Evolutionary conservation across 2,888 invertebrate species (phyloP).

Genomic region (Periphyllus acericola): DNA sequence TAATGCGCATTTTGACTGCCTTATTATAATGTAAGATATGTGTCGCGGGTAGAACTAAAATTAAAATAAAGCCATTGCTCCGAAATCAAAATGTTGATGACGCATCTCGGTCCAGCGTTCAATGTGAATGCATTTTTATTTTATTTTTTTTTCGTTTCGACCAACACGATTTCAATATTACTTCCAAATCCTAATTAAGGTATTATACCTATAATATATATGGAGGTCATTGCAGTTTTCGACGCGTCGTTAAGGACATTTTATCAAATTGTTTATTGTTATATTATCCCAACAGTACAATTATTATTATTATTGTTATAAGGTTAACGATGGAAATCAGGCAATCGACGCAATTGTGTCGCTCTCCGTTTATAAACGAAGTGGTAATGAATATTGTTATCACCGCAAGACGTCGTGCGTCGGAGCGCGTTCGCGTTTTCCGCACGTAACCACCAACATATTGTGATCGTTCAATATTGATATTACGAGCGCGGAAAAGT

Average conservation of each 20-base stretch:
- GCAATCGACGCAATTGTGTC: background rate
- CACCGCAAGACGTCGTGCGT: too few species aligned
- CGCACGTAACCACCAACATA: too few species aligned
- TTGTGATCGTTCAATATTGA: too few species aligned
- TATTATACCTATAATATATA: too few species aligned
- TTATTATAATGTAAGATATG: too few species aligned
- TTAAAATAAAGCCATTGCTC: too few species aligned
- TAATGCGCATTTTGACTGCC: too few species aligned
- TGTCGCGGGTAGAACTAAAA: too few species aligned
- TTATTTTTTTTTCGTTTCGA: background rate
- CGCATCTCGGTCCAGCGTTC: background rate
- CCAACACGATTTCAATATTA: background rate
- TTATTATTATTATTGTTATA: background rate
- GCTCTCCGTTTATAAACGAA: background rate
- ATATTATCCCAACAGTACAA: background rate
- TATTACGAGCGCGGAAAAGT: too few species aligned
- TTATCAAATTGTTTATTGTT: slow-evolving; percentile 40
- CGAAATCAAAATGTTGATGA: too few species aligned
- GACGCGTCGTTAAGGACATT: slow-evolving; percentile 39
- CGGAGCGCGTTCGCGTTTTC: too few species aligned
- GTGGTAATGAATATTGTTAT: background rate
- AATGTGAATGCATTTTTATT: background rate
- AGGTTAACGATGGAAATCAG: slow-evolving; percentile 1
- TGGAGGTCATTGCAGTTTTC: slow-evolving; percentile 32
- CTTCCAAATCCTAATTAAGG: slow-evolving; percentile 30